A percentile compares a stretch with the other conserved stretches of the same genome.
phyloP scores from a whole-genome alignment of 2,888 invertebrate species.

The Nephrotoma appendiculata region DNA sequence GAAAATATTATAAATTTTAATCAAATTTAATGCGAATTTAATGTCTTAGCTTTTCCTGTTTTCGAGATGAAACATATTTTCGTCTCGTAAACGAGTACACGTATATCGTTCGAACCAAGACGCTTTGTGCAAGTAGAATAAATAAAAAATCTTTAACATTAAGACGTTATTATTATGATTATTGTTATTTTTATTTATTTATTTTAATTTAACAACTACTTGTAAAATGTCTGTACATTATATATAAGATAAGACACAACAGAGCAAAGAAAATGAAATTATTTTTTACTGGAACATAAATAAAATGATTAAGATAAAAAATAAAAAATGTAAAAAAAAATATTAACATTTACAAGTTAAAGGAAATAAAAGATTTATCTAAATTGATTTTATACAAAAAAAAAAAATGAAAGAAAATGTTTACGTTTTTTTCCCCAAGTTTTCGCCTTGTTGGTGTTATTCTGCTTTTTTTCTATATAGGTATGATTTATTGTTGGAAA shows the following conservation, averaged over 20 bases:
- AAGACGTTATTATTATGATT: background rate
- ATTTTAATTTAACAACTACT: background rate
- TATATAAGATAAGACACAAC: background rate
- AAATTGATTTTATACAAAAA: background rate
- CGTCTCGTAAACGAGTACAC: background rate
- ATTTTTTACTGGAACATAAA: background rate
- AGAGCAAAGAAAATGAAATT: background rate
- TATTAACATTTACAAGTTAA: background rate
- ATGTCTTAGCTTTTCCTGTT: background rate
- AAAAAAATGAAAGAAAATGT: background rate
- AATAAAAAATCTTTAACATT: background rate
- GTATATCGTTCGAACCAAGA: background rate
- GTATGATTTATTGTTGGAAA: background rate
- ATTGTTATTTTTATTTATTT: background rate
- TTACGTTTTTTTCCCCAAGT: background rate
- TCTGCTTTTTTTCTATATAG: background rate
- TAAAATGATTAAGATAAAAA: background rate
- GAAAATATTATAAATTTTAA: background rate
- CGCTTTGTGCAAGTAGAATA: background rate
- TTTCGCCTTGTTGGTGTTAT: background rate
- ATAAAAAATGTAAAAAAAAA: background rate
- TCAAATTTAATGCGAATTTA: background rate
- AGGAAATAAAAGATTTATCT: background rate
- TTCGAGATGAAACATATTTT: background rate
- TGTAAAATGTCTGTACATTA: background rate